Conservation (phyloP, 2,113 vertebrate species). For the Dascyllus trimaculatus region DNA sequence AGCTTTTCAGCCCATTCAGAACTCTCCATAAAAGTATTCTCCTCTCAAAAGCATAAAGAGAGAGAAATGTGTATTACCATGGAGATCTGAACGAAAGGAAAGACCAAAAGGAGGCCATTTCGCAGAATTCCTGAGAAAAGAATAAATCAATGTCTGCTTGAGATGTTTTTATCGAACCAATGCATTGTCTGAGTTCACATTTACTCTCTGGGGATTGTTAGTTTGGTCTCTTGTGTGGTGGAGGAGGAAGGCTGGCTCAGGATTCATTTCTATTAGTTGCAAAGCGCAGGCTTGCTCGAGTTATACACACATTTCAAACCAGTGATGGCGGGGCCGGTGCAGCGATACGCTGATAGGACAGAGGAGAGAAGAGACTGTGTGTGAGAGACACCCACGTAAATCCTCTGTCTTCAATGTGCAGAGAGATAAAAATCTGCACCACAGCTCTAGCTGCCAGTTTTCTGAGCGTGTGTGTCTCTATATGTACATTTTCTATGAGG, state of each 20-base stretch:
- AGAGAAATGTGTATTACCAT: neutral
- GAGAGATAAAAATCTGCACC: slow-evolving; percentile 34
- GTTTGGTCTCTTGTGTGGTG: slow-evolving; percentile 72
- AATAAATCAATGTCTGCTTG: neutral
- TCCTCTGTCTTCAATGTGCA: slow-evolving; percentile 20
- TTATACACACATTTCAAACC: slow-evolving; percentile 88
- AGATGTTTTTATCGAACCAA: slow-evolving; percentile 1
- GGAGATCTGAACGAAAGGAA: slow-evolving; percentile 33
- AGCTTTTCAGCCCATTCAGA: neutral
- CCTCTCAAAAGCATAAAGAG: neutral
- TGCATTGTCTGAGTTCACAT: neutral
- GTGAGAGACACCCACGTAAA: slow-evolving; percentile 57
- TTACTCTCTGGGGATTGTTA: slow-evolving; percentile 9
- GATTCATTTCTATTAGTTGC: slow-evolving; percentile 68
- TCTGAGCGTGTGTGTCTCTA: neutral
- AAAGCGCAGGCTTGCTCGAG: slow-evolving; percentile 75
- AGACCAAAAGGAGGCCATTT: slow-evolving; percentile 66
- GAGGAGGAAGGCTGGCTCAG: slow-evolving; percentile 32
- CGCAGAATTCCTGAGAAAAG: slow-evolving; percentile 25
- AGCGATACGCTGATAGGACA: slow-evolving; percentile 83
- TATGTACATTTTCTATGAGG: neutral
- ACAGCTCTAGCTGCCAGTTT: slow-evolving; percentile 8
- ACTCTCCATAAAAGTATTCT: too few species aligned
- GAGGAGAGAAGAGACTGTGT: slow-evolving; percentile 72
- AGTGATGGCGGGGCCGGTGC: slow-evolving; percentile 73